Conservation (phyloP, 2,888 invertebrate species). For the Balanococcus diminutus region DNA sequence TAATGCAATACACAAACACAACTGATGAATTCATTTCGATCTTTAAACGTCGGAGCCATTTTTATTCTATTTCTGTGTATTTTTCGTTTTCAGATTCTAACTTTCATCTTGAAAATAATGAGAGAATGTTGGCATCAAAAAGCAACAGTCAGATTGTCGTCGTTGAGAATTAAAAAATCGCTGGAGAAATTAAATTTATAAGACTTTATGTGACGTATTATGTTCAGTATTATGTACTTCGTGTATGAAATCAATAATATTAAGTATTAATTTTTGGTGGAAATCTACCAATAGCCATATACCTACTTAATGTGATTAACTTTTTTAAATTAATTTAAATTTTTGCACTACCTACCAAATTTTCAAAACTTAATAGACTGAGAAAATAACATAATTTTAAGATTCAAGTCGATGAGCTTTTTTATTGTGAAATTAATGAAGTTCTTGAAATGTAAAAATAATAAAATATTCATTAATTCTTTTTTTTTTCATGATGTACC, state of each 20-base stretch:
- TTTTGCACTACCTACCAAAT: not conserved
- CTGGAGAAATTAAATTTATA: slow-evolving; percentile 70
- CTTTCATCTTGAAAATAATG: slow-evolving; percentile 80
- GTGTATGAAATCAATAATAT: not conserved
- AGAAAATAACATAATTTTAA: not conserved
- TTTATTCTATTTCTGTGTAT: slow-evolving; percentile 43
- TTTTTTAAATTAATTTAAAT: too few relatives aligned
- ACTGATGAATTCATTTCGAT: too few relatives aligned
- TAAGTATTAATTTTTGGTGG: not conserved
- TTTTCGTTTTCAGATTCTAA: slow-evolving; percentile 69
- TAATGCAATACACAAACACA: too few relatives aligned
- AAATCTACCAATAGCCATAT: not conserved
- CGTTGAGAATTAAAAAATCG: slow-evolving; percentile 84
- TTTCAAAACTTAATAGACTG: not conserved
- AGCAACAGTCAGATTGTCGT: slow-evolving; percentile 80
- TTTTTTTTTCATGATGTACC: too few relatives aligned
- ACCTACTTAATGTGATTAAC: too few relatives aligned
- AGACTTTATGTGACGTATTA: not conserved
- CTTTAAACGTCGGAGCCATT: too few relatives aligned
- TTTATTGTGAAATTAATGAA: not conserved
- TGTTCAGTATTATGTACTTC: not conserved
- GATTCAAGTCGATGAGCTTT: not conserved
- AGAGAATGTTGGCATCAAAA: slow-evolving; percentile 90
- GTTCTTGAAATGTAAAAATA: not conserved
- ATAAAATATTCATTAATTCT: not conserved